A percentile compares a stretch with the other conserved stretches of the same genome.
Evolutionary conservation across 30 jellyfish, hydroid and myxozoan species (phyloP).

Genomic region (Pseudorhiza aurosa): DNA sequence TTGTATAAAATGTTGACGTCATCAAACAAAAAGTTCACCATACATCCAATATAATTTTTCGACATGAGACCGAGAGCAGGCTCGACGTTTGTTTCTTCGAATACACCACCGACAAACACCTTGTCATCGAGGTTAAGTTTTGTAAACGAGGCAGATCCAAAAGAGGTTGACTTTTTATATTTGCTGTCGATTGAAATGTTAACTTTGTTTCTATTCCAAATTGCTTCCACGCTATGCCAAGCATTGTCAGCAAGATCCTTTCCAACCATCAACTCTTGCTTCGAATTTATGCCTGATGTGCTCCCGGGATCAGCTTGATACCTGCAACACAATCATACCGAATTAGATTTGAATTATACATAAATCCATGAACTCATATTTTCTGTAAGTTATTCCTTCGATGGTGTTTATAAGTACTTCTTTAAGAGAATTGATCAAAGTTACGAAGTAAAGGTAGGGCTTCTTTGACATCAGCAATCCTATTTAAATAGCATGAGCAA

Average conservation of each 20-base stretch:
- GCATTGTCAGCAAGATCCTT: conserved; percentile 69
- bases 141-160: conserved; percentile 53
- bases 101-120: conserved; percentile 86
- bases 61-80: conserved; percentile 56
- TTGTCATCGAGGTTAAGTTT: conserved; percentile 77
- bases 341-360: background rate
- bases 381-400: too few species aligned
- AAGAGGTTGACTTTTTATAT: conserved; percentile 21
- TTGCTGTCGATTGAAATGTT: conserved; percentile 73
- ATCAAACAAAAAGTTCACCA: conserved; percentile 74
- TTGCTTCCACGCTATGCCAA: conserved; percentile 90
- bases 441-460: too few species aligned
- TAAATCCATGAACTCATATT: too few species aligned
- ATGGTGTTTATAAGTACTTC: too few species aligned
- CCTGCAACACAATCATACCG: conserved; percentile 26
- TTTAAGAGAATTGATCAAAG: too few species aligned
- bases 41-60: conserved; percentile 83
- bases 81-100: conserved; percentile 24
- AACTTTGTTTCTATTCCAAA: conserved; percentile 49
- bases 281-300: conserved; percentile 45
- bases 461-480: too few species aligned
- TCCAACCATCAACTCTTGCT: conserved; percentile 85
- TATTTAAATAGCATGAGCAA: too few species aligned
- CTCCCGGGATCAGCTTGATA: conserved; percentile 87
- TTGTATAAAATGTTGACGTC: conserved; percentile 68